Evolutionary conservation across 2,113 vertebrate genomes (phyloP), one percentile per base, ranked within the genome.

Genomic region (Pachyramphus minor): DNA sequence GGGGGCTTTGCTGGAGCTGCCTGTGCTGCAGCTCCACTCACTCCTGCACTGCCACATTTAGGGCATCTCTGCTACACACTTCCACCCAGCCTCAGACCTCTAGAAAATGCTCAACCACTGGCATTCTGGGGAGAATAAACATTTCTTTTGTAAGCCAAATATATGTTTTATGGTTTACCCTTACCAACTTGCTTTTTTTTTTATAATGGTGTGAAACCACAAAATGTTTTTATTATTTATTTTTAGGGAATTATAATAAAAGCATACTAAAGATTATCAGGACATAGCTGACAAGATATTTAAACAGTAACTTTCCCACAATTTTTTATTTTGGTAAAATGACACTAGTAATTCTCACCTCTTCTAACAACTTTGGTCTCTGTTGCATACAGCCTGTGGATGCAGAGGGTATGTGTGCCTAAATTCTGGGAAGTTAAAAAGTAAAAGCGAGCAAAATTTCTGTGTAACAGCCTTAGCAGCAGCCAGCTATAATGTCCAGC

Each of bases 71-170:
- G 53, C 6, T n/a, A 60, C 28, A 27, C 76, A 25, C 62, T 89
- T 82, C 33, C 22, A 81, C 21, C 35, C 84, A 42, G 84, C 68
- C 73, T 93, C 79, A 69, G 39, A 84, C 53, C 72, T 68, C 66
- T 66, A 87, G 44, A 90, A 93, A 93, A 86, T 42, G 55, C 55
- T 82, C 92, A 53, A 31, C 69, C 79, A 62, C 53, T 42, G 66
- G 66, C 85, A 73, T 89, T 84, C 58, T 53, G 74, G 93, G 78
- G 53, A 95, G 42, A 63, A 80, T 50, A 85, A 85, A 95, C 75
- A 87, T 63, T 94, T 88, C 66, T 93, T 68, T 84, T 87, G 28
- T 74, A 93, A 95, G 66, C 90, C 91, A 87, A 87, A 87, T 92
- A 55, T 39, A 90, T 79, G 58, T 84, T 89, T 93, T 90, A 88